Base-by-base conservation (phyloP, 2,797 vertebrate species). In the Austrolebias charrua region DNA sequence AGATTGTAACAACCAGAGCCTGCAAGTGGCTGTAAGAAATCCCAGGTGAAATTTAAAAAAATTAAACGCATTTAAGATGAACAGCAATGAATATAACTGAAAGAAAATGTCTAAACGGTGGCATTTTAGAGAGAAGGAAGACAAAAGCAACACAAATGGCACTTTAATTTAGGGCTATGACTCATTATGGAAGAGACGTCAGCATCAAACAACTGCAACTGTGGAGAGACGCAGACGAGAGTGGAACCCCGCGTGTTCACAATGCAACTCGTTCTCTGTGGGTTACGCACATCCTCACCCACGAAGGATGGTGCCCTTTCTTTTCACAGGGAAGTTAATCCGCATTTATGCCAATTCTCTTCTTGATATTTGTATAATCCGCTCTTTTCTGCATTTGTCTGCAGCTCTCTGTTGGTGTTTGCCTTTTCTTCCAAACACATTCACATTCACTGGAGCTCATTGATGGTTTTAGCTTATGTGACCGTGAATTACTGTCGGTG, bases 321-420 rank as follows among this genome's bases (percentile, higher is more conserved):
- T 62, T 61, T 69, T 57, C 56, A 38, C 49, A 61, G 50, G 49
- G 44, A 63, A 63, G 40, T 76, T 80, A 80, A 88, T 80, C 80
- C 69, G 9, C 54, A 69, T 52, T 76, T 75, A 82, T 73, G 50
- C 59, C 43, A 58, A 44, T 45, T 42, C 54, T 50, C 80, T 73
- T 63, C 47, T 52, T 66, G 74, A 80, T 77, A 88, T 84, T 78
- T 78, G 76, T 79, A 64, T 79, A 85, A 83, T 74, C 67, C 19
- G 29, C 43, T 69, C 61, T 66, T n/a, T 46, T 45, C 28, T 60
- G 28, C 24, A 8, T 69, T 29, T 54, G 44, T 73, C 11, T 51
- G 59, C 18, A 60, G 40, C 54, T 53, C 15, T 44, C 29, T 16
- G 46, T 69, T 62, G n/a, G 12, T 48, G 57, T 51, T n/a, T 68